Evolutionary conservation across 2,888 invertebrate genomes (phyloP), one percentile per base, ranked within the genome.

Genomic region (Rhodophaea formosa): DNA sequence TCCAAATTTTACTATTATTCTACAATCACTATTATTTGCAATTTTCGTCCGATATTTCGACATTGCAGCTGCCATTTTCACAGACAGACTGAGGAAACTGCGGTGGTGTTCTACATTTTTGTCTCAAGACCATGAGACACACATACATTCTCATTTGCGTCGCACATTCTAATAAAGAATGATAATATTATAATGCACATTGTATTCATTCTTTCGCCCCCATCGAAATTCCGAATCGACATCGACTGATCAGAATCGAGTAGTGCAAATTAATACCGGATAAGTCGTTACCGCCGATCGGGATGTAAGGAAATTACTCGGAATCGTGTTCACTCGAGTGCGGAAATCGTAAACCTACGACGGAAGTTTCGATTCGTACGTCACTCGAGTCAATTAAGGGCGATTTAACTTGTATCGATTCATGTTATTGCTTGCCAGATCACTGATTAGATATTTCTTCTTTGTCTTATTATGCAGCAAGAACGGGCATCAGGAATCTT

Each of bases 351-450:
- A 77, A 82, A 77, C 80, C 80, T 69, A 56, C 63, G 74, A 65
- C 81, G 86, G 86, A 86, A 80, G 84, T 82, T 80, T 80, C 82
- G 74, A 67, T 79, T 79, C 74, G 75, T 74, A 70, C 72, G 62
- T 56, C 55, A 69, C 54, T 57, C 63, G 59, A 64, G 61, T 67
- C 71, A 71, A 71, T 72, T 70, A 69, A 59, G 59, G 60, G 62
- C 62, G 60, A 64, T 58, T 62, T 44, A 64, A 57, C 54, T 52
- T 44, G 58, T 51, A 60, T 60, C 62, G 59, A 60, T 63, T 39
- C 39, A n/a, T 60, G 44, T 15, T 39, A 53, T 42, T 53, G 42
- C 29, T 47, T 16, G 46, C 10, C 8, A 39, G 39, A 39, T n/a
- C 12, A 39, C 23, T 23, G 23, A 23, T 23, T 23, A 23, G 23